Percentiles rank a stretch among this genome's conserved stretches.
Conservation (phyloP, 2,888 invertebrate genomes). For the Drosophila gaucha region DNA sequence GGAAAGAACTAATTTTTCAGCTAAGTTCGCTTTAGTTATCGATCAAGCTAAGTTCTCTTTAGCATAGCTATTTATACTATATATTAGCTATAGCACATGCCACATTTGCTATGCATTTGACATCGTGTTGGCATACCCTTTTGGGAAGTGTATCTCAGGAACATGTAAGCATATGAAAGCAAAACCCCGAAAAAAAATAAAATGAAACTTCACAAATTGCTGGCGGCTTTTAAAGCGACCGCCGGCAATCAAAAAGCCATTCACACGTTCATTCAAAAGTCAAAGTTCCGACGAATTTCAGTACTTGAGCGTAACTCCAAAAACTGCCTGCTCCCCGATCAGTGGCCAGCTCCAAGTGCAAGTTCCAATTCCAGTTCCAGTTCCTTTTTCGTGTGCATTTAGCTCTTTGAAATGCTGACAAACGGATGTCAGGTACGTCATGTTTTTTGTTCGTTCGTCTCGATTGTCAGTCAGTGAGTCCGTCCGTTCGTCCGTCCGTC, state of each 20-base stretch:
- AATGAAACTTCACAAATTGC: constrained; percentile 38
- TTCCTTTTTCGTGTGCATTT: constrained; percentile 21
- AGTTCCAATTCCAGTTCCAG: constrained; percentile 13
- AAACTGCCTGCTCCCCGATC: neutral
- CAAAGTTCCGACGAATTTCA: constrained; percentile 37
- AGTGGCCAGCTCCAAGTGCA: neutral
- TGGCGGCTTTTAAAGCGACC: constrained; percentile 39
- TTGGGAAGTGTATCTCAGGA: neutral
- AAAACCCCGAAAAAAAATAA: constrained; percentile 19
- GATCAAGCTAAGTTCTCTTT: no score
- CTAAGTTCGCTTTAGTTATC: no score
- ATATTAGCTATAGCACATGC: no score
- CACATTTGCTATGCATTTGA: no score
- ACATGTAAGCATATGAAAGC: neutral
- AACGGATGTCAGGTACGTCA: constrained; percentile 62
- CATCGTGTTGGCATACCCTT: neutral
- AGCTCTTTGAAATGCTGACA: constrained; percentile 49
- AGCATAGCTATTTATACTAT: no score
- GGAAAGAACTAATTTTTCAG: no score
- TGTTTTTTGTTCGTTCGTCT: constrained; percentile 35
- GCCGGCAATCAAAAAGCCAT: constrained; percentile 73
- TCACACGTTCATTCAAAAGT: constrained; percentile 60
- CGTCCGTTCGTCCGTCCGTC: neutral
- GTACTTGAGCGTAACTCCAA: constrained; percentile 4
- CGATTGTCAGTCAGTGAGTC: neutral